phyloP scores from a whole-genome alignment of 1,140 invertebrate species.

The Microplitis mediator region DNA sequence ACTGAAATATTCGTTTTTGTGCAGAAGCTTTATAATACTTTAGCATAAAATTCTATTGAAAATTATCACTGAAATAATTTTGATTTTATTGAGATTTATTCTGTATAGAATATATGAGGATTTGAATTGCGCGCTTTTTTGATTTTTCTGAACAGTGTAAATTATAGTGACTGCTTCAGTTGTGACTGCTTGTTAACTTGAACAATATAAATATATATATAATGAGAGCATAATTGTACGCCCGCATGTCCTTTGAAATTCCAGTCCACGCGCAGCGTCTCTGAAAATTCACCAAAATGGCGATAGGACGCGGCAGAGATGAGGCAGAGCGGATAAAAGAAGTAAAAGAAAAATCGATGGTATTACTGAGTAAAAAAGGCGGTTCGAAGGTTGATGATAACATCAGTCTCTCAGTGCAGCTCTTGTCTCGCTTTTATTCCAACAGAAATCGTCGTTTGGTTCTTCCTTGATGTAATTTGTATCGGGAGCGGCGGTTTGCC shows the following conservation, averaged over 20 bases:
- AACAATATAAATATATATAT: neutral
- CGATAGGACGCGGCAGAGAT: constrained; percentile 15
- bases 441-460: constrained; percentile 28
- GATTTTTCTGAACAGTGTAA: no score
- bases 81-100: no score
- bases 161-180: no score
- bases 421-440: constrained; percentile 31
- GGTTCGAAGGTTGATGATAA: constrained; percentile 48
- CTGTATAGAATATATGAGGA: no score
- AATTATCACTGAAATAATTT: no score
- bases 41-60: no score
- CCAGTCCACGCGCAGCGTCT: constrained; percentile 17
- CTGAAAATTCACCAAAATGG: constrained; percentile 30
- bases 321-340: constrained; percentile 13
- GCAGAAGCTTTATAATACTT: no score
- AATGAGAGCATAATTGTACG: constrained; percentile 7
- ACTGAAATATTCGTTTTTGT: no score
- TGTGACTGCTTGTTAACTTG: no score
- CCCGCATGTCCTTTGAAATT: constrained; percentile 21
- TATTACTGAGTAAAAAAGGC: constrained; percentile 35
- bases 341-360: constrained; percentile 16
- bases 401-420: constrained; percentile 47
- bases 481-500: constrained; percentile 43
- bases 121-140: no score
- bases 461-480: constrained; percentile 53